Base-by-base conservation (phyloP, 1,140 invertebrate species). In the Lucilia sericata region DNA sequence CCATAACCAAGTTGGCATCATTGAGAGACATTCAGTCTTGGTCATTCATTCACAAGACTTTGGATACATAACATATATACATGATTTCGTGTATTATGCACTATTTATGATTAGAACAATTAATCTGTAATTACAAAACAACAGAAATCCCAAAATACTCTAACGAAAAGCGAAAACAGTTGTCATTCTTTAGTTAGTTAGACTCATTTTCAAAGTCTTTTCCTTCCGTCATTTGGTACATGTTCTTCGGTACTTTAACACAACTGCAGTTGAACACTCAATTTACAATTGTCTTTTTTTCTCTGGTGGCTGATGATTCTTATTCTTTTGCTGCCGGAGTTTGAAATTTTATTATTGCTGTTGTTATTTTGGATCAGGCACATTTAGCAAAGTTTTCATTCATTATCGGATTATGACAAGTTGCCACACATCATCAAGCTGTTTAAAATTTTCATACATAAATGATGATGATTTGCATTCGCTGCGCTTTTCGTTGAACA, bases 81-180 rank as follows among this genome's bases (percentile, higher is more conserved):
- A 55, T 55, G 51, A 55, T 80, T 51, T 21, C 10, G n/a, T 25
- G n/a, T 8, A 47, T 25, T n/a, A 80, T 80, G 76, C 42, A 80
- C 42, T 49, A 80, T 80, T 80, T 80, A 51, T 80, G 76, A 80
- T 80, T 80, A 49, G 76, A 49, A 80, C 76, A 80, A 80, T 80
- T 80, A 80, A 80, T 80, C 42, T 80, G n/a, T 25, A 49, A 80
- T 80, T 80, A 21, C 47, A 42, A 80, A 80, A 80, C 76, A 70
- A 19, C n/a, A 21, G 55, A n/a, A 60, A 17, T 17, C 55, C 42
- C 5, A 60, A 60, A 42, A 60, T 17, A 14, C 17, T 14, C 13
- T n/a, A 60, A 60, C 1, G 55, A 60, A n/a, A 60, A 17, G 14
- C n/a, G 2, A 47, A 78, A 78, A 80, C 42, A 80, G 76, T 49